Evolutionary conservation across 2,888 invertebrate genomes (phyloP).

Genomic region (Phengaris arion): DNA sequence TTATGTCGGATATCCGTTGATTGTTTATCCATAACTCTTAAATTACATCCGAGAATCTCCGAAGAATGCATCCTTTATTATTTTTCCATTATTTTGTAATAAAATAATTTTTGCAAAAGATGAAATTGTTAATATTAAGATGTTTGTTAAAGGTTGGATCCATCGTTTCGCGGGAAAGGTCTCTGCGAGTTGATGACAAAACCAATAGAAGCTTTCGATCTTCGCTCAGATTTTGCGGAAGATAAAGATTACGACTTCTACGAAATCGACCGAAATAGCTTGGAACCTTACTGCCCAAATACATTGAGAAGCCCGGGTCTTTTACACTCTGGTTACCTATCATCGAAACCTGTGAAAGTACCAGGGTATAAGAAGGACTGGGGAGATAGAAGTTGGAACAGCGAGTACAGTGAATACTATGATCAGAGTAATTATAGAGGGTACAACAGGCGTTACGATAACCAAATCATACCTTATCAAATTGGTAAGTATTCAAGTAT

Average conservation of each 20-base stretch:
- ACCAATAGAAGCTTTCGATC: constrained; percentile 84
- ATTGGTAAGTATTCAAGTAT: constrained; percentile 61
- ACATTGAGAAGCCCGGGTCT: constrained; percentile 62
- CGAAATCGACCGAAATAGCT: constrained; percentile 86
- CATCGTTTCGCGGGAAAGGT: constrained; percentile 84
- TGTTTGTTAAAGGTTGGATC: constrained; percentile 78
- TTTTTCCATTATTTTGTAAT: neutral
- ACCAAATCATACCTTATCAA: constrained; percentile 76
- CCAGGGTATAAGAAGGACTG: constrained; percentile 41
- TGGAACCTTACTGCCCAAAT: constrained; percentile 80
- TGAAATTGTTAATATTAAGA: neutral
- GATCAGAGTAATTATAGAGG: constrained; percentile 45
- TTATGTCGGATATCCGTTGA: neutral
- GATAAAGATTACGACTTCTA: constrained; percentile 89
- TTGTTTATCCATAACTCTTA: constrained; percentile 15
- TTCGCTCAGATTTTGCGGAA: constrained; percentile 79
- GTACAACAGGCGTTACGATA: constrained; percentile 55
- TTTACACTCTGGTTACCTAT: constrained; percentile 68
- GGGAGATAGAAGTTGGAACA: constrained; percentile 52
- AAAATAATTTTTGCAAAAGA: neutral
- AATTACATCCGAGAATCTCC: constrained; percentile 1
- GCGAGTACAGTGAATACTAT: constrained; percentile 47
- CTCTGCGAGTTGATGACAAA: constrained; percentile 88
- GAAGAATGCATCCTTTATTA: neutral
- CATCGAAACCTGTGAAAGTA: constrained; percentile 59